Base-by-base conservation (phyloP, 1,140 invertebrate genomes). In the Neodiprion lecontei region DNA sequence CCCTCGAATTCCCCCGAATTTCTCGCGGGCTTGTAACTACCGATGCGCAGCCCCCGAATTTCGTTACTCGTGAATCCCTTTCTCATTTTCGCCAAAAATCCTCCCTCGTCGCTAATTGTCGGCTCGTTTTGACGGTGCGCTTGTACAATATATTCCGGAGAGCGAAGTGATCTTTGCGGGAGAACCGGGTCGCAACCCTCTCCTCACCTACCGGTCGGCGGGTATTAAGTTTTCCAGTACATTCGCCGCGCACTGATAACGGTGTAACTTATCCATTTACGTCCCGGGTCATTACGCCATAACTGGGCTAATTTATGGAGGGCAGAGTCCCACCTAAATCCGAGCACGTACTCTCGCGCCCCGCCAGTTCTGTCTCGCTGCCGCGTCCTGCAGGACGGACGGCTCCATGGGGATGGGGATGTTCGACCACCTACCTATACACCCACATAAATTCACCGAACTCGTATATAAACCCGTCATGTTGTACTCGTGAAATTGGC, bases 181-280 rank as follows among this genome's bases (percentile, higher is more conserved):
- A 17, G 12, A 65, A 65, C 12, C 12, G 28, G 28, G 28, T 40
- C 28, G 1, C 28, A 40, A 40, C 28, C 28, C 28, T 40, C 28
- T 40, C 28, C 12, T 23, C 40, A 69, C 21, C 67, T 47, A 69
- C 28, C 21, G 47, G 70, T 71, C 23, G 70, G 28, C 5, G 28
- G 28, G 48, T 71, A 71, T 47, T 71, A 71, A 71, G 70, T 71
- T 71, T 69, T 71, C 70, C 70, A 23, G 70, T 71, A 71, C 40
- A 71, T 71, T 71, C 70, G 70, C 23, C 48, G 40, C 48, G 70
- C 70, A 71, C 40, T 50, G 70, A 71, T 71, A 71, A 49, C 40
- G 48, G 40, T 48, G 70, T 71, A 71, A 71, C 70, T 71, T 71
- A 48, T 71, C 21, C 40, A 71, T 71, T 71, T 48, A 71, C 40